A percentile compares a stretch with the other conserved stretches of the same genome.
Evolutionary conservation across 2,797 vertebrate species (phyloP).

Genomic region (Carcharodon carcharias): DNA sequence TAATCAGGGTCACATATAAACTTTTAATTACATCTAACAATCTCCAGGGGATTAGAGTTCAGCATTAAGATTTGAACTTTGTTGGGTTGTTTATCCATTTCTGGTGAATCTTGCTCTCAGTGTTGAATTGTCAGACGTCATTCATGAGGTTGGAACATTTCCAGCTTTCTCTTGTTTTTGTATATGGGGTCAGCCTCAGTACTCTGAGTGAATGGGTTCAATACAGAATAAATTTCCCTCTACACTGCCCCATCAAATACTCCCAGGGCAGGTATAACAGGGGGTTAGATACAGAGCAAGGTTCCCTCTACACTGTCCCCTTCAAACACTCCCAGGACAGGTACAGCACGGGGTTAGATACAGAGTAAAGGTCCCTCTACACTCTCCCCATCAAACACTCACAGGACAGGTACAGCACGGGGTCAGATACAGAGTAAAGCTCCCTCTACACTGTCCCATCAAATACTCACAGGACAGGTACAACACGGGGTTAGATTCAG

Average conservation of each 20-base stretch:
- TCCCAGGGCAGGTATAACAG: background rate
- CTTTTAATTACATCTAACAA: background rate
- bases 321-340: background rate
- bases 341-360: background rate
- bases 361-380: background rate
- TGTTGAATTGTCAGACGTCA: background rate
- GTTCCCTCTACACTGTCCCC: background rate
- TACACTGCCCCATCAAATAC: background rate
- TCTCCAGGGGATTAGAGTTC: background rate
- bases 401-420: background rate
- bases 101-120: background rate
- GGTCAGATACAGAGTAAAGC: background rate
- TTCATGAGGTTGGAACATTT: background rate
- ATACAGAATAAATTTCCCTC: background rate
- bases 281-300: background rate
- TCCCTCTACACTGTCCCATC: background rate
- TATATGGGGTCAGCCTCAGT: background rate
- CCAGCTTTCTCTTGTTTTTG: background rate
- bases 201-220: background rate
- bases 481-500: background rate
- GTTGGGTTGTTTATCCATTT: background rate
- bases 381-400: background rate
- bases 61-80: conserved; percentile 4
- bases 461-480: background rate
- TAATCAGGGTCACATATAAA: background rate